phyloP scores from a whole-genome alignment of 2,113 vertebrate species.

The Pomatostomus ruficeps region DNA sequence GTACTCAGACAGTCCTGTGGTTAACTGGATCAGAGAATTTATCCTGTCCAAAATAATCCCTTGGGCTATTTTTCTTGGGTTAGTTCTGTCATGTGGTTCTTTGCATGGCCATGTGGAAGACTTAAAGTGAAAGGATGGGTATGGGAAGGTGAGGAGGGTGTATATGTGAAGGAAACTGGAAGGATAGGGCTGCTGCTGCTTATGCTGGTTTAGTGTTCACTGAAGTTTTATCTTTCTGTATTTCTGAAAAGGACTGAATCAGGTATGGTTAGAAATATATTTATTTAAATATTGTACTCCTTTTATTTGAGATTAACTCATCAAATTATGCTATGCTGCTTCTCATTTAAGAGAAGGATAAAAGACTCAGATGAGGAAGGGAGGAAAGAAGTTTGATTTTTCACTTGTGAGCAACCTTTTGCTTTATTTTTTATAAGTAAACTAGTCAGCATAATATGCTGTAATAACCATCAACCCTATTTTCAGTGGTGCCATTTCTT shows the following conservation, averaged over 20 bases:
- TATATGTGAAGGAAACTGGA: background rate
- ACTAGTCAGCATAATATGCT: background rate
- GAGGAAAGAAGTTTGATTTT: background rate
- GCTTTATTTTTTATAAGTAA: background rate
- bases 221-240: background rate
- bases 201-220: background rate
- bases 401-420: background rate
- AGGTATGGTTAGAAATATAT: background rate
- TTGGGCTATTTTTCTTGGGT: background rate
- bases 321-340: background rate
- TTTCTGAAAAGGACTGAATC: conserved; percentile 20
- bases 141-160: background rate
- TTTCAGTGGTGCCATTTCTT: background rate
- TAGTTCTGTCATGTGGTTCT: background rate
- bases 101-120: background rate
- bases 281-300: background rate
- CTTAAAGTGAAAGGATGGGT: background rate
- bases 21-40: background rate
- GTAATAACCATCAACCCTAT: background rate
- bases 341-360: background rate
- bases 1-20: background rate
- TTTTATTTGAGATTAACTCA: background rate
- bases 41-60: background rate
- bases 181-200: background rate
- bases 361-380: background rate